Base-by-base conservation (phyloP, 2,797 vertebrate species). In the Peromyscus eremicus region DNA sequence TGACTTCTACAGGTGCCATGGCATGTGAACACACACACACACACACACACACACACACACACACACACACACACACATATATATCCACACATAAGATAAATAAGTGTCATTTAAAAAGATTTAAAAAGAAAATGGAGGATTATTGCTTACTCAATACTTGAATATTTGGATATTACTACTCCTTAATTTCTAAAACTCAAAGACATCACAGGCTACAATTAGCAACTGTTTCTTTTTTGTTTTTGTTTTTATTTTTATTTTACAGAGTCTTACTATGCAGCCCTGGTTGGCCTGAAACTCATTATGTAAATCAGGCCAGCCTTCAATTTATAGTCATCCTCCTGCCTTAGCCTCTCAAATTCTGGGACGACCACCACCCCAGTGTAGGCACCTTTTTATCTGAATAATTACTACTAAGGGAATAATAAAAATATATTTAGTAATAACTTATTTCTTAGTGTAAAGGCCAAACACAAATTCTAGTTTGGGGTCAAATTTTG, bases 71-170 rank as follows among this genome's bases (percentile, higher is more conserved):
- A n/a, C n/a, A 14, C 68, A 71, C 43, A 43, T 43, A 43, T 9
- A 79, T 49, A 79, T 49, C 46, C 19, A 68, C 29, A 86, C 4
- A 34, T 23, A 23, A 32, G 49, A 32, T 19, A 86, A 25, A 70
- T 16, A 70, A 3, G 52, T 86, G 62, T 70, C 9, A 52, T 52
- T 34, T 85, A n/a, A 34, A 43, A 46, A n/a, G 9, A 34, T 55
- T n/a, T 17, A n/a, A 25, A 37, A 66, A 16, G 37, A 88, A 96
- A 96, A 68, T 62, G 46, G 92, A 64, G 87, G 71, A 70, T 73
- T 88, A 87, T 87, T 94, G 93, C 89, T 95, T 85, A 95, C 60
- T 37, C 80, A 91, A 93, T 62, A 70, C 85, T 94, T 94, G 75
- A 96, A 68, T 81, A 32, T 92, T 80, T 14, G 71, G 34, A 93